These are phyloP conservation scores for Vicugna pacos DNA, from an alignment of 2,113 vertebrate species.

Conservation along the genomic window DNA sequence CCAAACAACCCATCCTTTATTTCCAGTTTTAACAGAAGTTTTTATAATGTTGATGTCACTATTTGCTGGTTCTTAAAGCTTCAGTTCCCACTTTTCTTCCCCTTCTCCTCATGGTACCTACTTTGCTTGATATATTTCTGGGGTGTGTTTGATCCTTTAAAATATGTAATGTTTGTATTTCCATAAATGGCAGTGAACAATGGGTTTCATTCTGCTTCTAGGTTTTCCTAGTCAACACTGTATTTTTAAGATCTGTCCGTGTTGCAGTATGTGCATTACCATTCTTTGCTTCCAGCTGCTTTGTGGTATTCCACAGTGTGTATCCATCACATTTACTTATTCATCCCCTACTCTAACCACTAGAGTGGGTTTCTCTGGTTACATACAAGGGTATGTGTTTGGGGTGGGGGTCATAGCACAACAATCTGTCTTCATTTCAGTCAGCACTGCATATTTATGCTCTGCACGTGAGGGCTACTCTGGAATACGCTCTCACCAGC, in stretches of 20 bases:
- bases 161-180: conserved; percentile 15
- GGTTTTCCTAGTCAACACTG: neutral
- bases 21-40: too few species aligned
- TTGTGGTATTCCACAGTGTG: neutral
- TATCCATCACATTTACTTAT: neutral
- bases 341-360: neutral
- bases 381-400: neutral
- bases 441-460: neutral
- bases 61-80: neutral
- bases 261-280: neutral
- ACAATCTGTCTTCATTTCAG: neutral
- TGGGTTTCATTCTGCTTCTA: neutral
- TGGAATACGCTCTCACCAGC: neutral
- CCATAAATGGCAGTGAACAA: neutral
- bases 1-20: neutral
- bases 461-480: fast-evolving
- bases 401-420: too few species aligned
- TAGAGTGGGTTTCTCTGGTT: neutral
- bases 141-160: neutral
- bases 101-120: neutral
- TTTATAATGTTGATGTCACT: fast-evolving
- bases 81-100: neutral
- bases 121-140: neutral
- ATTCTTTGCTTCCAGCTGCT: neutral
- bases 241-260: neutral